These are phyloP conservation scores for Gymnoscelis rufifasciata DNA, from an alignment of 2,888 invertebrate species.

Conservation along the genomic window DNA sequence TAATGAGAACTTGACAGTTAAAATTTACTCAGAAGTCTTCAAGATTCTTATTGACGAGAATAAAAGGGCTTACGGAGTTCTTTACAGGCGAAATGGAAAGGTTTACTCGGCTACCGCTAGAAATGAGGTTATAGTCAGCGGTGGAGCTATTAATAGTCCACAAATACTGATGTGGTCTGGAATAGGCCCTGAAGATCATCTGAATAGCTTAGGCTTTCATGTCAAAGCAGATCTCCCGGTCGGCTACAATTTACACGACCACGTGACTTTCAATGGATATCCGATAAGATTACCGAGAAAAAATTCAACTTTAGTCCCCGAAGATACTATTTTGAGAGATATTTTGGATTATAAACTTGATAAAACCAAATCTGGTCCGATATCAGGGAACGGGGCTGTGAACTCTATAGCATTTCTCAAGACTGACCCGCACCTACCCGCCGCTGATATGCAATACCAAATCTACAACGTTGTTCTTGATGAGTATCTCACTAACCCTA, in stretches of 20 bases:
- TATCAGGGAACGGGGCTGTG: slow-evolving; percentile 75
- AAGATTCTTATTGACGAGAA: slow-evolving; percentile 75
- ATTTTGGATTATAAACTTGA: slow-evolving; percentile 52
- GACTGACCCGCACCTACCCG: slow-evolving; percentile 59
- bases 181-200: slow-evolving; percentile 52
- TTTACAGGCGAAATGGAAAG: slow-evolving; percentile 39
- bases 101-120: slow-evolving; percentile 43
- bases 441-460: slow-evolving; percentile 81
- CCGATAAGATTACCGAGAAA: slow-evolving; percentile 72
- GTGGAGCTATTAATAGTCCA: slow-evolving; percentile 53
- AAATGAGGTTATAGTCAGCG: slow-evolving; percentile 57
- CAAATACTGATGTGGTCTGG: slow-evolving; percentile 61
- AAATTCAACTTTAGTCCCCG: slow-evolving; percentile 61
- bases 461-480: slow-evolving; percentile 68
- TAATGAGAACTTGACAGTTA: slow-evolving; percentile 69
- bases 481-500: slow-evolving; percentile 76
- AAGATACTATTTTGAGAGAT: slow-evolving; percentile 55
- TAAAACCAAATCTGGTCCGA: slow-evolving; percentile 58
- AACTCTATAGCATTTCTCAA: slow-evolving; percentile 78
- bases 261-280: slow-evolving; percentile 63
- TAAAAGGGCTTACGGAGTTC: slow-evolving; percentile 51
- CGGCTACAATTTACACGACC: slow-evolving; percentile 62
- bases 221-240: slow-evolving; percentile 53
- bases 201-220: slow-evolving; percentile 41
- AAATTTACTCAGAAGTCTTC: slow-evolving; percentile 71